These are phyloP conservation scores for Zaprionus lineosus DNA, from an alignment of 2,888 invertebrate species.

Conservation along the genomic window DNA sequence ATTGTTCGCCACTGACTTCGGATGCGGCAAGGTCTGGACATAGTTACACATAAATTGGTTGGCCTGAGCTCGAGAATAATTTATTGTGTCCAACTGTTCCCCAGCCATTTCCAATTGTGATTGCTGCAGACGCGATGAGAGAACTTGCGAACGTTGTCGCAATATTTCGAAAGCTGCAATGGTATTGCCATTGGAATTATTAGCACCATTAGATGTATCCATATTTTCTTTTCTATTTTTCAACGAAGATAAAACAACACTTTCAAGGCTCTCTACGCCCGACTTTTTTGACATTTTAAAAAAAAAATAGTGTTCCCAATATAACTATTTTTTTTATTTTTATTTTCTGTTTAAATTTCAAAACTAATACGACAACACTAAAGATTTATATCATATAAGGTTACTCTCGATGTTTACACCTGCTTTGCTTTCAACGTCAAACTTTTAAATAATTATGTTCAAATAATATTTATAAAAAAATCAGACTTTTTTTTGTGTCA, in stretches of 20 bases:
- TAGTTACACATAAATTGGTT: constrained; percentile 37
- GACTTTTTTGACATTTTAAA: constrained; percentile 57
- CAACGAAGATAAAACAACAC: constrained; percentile 17
- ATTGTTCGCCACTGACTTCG: not conserved
- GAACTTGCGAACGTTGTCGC: constrained; percentile 49
- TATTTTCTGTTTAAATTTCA: not conserved
- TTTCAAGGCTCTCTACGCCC: constrained; percentile 42
- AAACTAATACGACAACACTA: too few species aligned
- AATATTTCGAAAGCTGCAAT: constrained; percentile 35
- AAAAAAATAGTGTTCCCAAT: constrained; percentile 23
- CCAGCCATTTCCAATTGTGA: constrained; percentile 37
- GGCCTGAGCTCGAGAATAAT: constrained; percentile 19
- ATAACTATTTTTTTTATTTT: constrained; percentile 13
- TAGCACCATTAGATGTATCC: constrained; percentile 1
- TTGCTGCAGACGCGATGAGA: constrained; percentile 48
- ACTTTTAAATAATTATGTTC: too few species aligned
- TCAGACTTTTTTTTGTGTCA: too few species aligned
- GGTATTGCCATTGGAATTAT: constrained; percentile 15
- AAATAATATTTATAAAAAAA: too few species aligned
- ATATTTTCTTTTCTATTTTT: constrained; percentile 11
- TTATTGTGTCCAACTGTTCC: not conserved
- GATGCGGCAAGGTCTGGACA: not conserved
- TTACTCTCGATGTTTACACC: too few species aligned
- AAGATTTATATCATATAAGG: too few species aligned
- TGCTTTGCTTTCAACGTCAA: too few species aligned